Percentiles rank a stretch among this genome's conserved stretches.
Conservation (phyloP, 2,797 vertebrate species). For the Rhynchonycteris naso region DNA sequence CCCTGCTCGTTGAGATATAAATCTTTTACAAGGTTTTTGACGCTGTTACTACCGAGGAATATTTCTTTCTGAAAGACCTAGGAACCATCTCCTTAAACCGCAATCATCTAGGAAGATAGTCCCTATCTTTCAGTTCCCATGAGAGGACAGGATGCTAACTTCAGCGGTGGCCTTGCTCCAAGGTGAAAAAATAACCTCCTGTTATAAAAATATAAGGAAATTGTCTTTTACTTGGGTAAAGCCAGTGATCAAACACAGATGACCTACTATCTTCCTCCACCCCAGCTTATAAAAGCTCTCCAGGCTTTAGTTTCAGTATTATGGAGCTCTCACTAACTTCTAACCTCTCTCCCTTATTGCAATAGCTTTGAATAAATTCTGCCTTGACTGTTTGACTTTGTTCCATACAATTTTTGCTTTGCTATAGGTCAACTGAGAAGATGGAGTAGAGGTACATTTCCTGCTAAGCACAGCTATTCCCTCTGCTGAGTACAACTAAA, state of each 20-base stretch:
- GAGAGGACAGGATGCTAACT: neutral
- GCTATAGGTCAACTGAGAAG: neutral
- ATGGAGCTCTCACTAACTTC: neutral
- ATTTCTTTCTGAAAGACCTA: neutral
- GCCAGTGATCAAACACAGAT: neutral
- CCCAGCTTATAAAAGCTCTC: neutral
- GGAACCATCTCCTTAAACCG: neutral
- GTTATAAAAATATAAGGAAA: neutral
- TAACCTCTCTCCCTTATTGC: neutral
- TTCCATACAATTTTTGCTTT: neutral
- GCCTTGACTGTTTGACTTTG: neutral
- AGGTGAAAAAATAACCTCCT: neutral
- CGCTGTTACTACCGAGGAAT: neutral
- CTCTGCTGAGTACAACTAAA: neutral
- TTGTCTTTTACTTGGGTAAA: neutral
- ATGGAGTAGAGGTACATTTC: neutral
- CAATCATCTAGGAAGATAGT: neutral
- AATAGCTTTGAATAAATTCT: neutral
- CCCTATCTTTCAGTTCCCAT: neutral
- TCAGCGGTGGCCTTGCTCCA: neutral
- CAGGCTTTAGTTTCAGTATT: neutral
- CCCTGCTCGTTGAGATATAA: neutral
- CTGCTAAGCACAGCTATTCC: neutral
- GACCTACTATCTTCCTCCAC: neutral
- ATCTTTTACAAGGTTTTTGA: neutral